These are phyloP conservation scores for Lingula anatina DNA, from an alignment of 2,888 invertebrate genomes.

Conservation along the genomic window DNA sequence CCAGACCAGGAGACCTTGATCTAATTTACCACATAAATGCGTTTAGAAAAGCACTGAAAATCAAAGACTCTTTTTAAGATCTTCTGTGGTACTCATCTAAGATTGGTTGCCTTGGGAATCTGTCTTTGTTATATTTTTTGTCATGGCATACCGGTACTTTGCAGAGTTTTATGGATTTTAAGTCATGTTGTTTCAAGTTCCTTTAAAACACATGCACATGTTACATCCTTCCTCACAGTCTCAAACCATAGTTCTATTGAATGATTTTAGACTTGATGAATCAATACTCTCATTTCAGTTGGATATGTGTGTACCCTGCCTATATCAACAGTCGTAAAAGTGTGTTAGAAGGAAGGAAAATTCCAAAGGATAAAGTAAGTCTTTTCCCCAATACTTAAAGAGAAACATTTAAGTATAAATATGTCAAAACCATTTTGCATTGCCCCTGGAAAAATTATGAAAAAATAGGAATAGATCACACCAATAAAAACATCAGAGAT, in stretches of 20 bases:
- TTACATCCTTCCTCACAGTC: neutral
- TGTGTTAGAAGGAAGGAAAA: constrained; percentile 77
- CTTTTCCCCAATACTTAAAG: too few relatives aligned
- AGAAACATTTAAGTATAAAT: too few relatives aligned
- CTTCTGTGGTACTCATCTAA: too few relatives aligned
- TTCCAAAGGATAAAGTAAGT: constrained; percentile 67
- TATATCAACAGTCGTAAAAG: constrained; percentile 93
- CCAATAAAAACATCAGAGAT: too few relatives aligned
- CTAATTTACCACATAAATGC: neutral
- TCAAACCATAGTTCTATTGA: neutral
- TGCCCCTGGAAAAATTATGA: neutral
- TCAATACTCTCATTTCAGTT: constrained; percentile 59
- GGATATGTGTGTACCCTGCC: constrained; percentile 95
- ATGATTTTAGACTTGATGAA: neutral
- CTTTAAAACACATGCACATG: neutral
- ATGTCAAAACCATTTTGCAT: neutral
- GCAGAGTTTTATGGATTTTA: too few relatives aligned
- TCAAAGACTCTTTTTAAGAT: too few relatives aligned
- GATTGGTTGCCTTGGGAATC: too few relatives aligned
- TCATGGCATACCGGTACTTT: too few relatives aligned
- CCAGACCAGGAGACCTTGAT: neutral
- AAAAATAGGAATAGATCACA: neutral
- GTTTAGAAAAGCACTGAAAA: too few relatives aligned
- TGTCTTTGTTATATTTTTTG: too few relatives aligned
- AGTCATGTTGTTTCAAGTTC: too few relatives aligned